These are phyloP conservation scores for Neuroterus valhalla DNA, from an alignment of 1,140 invertebrate genomes.

Conservation along the genomic window DNA sequence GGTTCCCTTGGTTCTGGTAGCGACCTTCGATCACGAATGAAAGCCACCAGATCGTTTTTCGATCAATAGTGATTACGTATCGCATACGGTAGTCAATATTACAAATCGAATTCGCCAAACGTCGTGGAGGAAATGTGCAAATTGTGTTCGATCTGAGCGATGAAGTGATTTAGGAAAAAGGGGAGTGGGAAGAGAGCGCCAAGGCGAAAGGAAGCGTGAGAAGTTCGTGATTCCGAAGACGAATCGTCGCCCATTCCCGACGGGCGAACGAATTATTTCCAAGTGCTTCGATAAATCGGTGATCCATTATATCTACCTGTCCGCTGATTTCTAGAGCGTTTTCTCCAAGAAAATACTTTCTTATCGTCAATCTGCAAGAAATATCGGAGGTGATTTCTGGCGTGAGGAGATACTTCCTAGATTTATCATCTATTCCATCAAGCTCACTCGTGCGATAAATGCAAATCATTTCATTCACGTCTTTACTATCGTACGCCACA, in stretches of 20 bases:
- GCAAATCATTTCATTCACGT: background rate
- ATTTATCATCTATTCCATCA: slow-evolving; percentile 7
- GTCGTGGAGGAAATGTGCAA: background rate
- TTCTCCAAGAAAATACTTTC: background rate
- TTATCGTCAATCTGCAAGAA: background rate
- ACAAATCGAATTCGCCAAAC: background rate
- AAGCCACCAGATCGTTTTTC: slow-evolving; percentile 15
- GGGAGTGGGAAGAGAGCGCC: background rate
- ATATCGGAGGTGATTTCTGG: background rate
- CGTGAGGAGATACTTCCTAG: background rate
- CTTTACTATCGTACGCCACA: background rate
- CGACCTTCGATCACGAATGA: slow-evolving; percentile 5
- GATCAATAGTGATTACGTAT: slow-evolving; percentile 13
- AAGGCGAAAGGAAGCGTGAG: background rate
- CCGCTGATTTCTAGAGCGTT: background rate
- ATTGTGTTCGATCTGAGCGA: background rate
- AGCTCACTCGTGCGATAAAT: background rate
- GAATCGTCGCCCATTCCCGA: background rate
- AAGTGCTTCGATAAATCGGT: slow-evolving; percentile 22
- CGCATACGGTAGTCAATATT: background rate
- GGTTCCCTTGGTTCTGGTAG: slow-evolving; percentile 31
- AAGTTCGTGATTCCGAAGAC: slow-evolving; percentile 13
- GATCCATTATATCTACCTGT: slow-evolving; percentile 21
- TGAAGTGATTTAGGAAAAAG: background rate
- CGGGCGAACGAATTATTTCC: slow-evolving; percentile 17